phyloP scores from a whole-genome alignment of 2,888 invertebrate genomes.

The Volucella inanis region DNA sequence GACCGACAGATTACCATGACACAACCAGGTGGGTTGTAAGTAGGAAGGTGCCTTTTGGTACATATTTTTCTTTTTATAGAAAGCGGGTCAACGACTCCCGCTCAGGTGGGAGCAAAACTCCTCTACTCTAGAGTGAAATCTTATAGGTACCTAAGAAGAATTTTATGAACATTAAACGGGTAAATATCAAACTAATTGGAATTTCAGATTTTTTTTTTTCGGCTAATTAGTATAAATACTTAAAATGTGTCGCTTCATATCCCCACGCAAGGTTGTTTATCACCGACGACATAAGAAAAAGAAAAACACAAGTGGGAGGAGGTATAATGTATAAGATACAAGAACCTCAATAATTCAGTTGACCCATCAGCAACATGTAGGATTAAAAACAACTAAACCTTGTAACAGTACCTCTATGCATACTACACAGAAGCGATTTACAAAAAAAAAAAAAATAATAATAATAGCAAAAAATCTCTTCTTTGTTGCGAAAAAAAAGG shows the following conservation, averaged over 20 bases:
- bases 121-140: too few species aligned
- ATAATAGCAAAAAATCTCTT: conserved; percentile 32
- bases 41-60: too few species aligned
- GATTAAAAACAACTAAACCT: conserved; percentile 24
- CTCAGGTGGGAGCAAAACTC: neutral
- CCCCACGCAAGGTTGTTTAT: conserved; percentile 45
- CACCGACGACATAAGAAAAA: neutral
- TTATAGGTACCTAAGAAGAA: too few species aligned
- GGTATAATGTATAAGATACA: conserved; percentile 28
- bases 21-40: neutral
- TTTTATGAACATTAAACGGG: too few species aligned
- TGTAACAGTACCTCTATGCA: conserved; percentile 21
- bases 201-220: conserved; percentile 1
- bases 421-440: conserved; percentile 13
- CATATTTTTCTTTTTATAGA: conserved; percentile 22
- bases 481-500: conserved; percentile 46
- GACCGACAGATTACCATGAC: conserved; percentile 10
- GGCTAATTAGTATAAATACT: conserved; percentile 7
- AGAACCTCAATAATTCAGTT: conserved; percentile 41
- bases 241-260: conserved; percentile 13
- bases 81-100: conserved; percentile 61
- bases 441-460: conserved; percentile 14
- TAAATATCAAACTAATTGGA: too few species aligned
- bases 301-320: conserved; percentile 41
- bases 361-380: conserved; percentile 48